Conservation (phyloP, 2,888 invertebrate genomes). For the Thera britannica region DNA sequence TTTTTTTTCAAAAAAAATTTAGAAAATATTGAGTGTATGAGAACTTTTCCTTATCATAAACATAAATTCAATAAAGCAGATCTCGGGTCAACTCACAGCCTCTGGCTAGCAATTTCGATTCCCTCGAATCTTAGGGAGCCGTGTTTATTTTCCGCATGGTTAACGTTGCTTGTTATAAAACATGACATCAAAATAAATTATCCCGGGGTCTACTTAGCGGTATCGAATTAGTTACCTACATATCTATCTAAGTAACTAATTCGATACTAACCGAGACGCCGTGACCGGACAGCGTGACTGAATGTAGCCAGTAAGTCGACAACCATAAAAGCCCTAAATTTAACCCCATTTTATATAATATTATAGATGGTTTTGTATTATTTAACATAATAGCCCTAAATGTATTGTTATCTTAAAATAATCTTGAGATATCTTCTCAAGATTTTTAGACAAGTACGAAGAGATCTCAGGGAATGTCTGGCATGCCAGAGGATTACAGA, state of each 20-base stretch:
- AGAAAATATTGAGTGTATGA: not conserved
- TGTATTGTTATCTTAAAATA: not conserved
- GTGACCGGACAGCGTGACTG: no score
- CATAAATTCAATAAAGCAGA: constrained; percentile 70
- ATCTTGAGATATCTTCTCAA: not conserved
- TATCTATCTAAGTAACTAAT: no score
- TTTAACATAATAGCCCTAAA: no score
- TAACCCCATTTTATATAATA: no score
- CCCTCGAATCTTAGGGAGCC: constrained; percentile 61
- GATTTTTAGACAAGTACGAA: not conserved
- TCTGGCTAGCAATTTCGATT: constrained; percentile 62
- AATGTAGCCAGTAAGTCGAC: no score
- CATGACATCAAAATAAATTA: constrained; percentile 40
- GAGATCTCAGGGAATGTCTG: not conserved
- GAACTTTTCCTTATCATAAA: constrained; percentile 68
- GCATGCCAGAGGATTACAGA: not conserved
- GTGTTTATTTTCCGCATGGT: constrained; percentile 75
- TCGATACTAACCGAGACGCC: no score
- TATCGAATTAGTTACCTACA: constrained; percentile 4
- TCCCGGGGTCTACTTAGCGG: constrained; percentile 2
- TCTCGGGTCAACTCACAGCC: constrained; percentile 60
- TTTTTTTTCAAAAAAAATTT: not conserved
- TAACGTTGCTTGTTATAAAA: constrained; percentile 61
- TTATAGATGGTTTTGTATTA: no score
- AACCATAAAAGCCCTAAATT: no score